Evolutionary conservation across 2,113 vertebrate species (phyloP).

Genomic region (Propithecus coquereli): DNA sequence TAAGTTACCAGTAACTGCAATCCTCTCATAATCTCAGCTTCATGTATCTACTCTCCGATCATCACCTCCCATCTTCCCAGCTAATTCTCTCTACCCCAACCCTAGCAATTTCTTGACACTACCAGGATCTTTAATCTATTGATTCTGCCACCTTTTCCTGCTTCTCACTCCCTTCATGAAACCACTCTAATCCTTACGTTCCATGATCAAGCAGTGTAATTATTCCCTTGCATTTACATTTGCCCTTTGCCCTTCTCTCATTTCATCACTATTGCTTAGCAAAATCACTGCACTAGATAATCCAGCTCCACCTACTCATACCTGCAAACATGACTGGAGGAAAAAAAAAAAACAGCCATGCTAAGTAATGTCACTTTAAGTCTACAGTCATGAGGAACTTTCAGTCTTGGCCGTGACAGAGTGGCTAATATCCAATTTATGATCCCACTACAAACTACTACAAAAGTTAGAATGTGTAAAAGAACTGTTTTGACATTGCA

Average conservation of each 20-base stretch:
- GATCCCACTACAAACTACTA: neutral
- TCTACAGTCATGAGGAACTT: neutral
- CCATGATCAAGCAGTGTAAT: neutral
- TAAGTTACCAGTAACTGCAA: neutral
- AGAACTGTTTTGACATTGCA: neutral
- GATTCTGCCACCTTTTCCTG: neutral
- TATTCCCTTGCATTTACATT: neutral
- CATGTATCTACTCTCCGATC: neutral
- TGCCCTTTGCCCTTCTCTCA: neutral
- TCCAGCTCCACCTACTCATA: neutral
- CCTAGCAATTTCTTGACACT: neutral
- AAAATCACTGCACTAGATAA: neutral
- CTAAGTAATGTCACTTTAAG: neutral
- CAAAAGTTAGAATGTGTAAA: neutral
- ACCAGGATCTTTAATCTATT: neutral
- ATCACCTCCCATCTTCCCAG: neutral
- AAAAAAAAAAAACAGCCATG: neutral
- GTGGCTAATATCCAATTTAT: neutral
- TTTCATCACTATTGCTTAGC: neutral
- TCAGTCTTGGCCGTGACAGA: neutral
- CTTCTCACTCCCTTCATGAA: neutral
- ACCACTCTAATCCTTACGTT: neutral
- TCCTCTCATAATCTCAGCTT: too few species aligned
- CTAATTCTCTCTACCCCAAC: neutral
- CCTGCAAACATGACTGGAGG: neutral